Percentiles rank a stretch among this genome's conserved stretches.
phyloP scores from a whole-genome alignment of 2,113 vertebrate genomes.

The Buteo buteo region DNA sequence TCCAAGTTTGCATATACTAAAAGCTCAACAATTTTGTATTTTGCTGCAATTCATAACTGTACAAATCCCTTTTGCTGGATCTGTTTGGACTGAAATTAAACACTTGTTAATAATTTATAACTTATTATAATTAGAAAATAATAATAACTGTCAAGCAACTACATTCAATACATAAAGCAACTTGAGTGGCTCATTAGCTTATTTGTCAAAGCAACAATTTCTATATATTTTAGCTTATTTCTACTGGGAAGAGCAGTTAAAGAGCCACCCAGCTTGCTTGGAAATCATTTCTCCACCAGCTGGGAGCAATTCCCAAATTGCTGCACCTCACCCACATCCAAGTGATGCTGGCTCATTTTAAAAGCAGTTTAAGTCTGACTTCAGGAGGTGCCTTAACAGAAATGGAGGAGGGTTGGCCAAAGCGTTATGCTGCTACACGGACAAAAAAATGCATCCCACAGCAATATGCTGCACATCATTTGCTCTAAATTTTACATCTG shows the following conservation, averaged over 20 bases:
- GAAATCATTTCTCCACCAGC: slow-evolving; percentile 23
- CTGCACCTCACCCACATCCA: slow-evolving; percentile 25
- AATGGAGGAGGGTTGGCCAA: neutral
- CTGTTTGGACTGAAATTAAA: slow-evolving; percentile 77
- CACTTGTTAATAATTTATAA: slow-evolving; percentile 76
- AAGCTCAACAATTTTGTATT: slow-evolving; percentile 69
- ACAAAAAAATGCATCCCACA: neutral
- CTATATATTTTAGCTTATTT: slow-evolving; percentile 26
- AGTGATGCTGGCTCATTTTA: neutral
- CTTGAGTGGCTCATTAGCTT: slow-evolving; percentile 59
- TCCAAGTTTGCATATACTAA: slow-evolving; percentile 62
- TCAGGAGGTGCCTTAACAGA: neutral
- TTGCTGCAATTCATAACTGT: slow-evolving; percentile 65
- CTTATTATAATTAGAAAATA: slow-evolving; percentile 70
- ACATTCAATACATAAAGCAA: slow-evolving; percentile 51
- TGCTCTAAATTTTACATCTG: neutral
- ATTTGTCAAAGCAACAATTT: slow-evolving; percentile 59
- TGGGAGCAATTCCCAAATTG: slow-evolving; percentile 51
- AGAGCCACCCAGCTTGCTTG: slow-evolving; percentile 45
- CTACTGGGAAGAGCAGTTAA: neutral
- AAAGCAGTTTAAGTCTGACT: neutral
- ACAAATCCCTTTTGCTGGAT: slow-evolving; percentile 64
- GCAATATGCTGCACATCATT: neutral
- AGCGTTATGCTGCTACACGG: neutral
- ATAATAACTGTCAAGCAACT: slow-evolving; percentile 69